These are phyloP conservation scores for Cataglyphis altisquamis DNA, from an alignment of 2,888 invertebrate species.

Conservation along the genomic window DNA sequence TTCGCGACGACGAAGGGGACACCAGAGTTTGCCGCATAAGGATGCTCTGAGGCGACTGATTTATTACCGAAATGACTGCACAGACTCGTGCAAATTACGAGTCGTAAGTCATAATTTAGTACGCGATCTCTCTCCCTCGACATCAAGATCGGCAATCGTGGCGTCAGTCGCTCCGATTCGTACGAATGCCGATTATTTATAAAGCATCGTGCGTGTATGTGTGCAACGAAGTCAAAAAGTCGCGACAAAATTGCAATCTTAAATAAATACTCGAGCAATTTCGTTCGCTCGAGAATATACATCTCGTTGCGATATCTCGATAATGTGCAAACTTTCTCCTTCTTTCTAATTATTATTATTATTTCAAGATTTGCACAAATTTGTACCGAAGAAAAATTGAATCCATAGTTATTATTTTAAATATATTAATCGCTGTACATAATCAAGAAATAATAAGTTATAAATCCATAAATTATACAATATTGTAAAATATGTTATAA, in stretches of 20 bases:
- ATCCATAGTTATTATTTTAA: conserved; percentile 20
- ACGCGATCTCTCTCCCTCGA: conserved; percentile 55
- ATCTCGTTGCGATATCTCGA: conserved; percentile 37
- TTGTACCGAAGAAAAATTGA: conserved; percentile 5
- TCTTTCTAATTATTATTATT: conserved; percentile 17
- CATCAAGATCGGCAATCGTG: conserved; percentile 44
- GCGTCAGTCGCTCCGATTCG: conserved; percentile 20
- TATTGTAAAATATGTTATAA: not conserved
- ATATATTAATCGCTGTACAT: conserved; percentile 19
- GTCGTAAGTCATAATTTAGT: conserved; percentile 65
- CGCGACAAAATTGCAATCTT: conserved; percentile 64
- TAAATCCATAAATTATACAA: not conserved
- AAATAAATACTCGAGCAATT: conserved; percentile 58
- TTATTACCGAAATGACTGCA: conserved; percentile 51
- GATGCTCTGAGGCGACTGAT: conserved; percentile 39
- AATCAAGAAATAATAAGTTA: conserved; percentile 12
- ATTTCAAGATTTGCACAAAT: conserved; percentile 32
- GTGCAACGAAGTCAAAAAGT: conserved; percentile 24
- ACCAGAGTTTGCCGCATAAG: conserved; percentile 37
- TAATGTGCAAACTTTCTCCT: conserved; percentile 10
- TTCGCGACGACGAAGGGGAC: conserved; percentile 23
- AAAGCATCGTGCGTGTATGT: conserved; percentile 7
- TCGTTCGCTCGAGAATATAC: conserved; percentile 55
- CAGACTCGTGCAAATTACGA: conserved; percentile 63
- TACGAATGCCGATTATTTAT: conserved; percentile 43